These are phyloP conservation scores for Azorinus chamasolen DNA, from an alignment of 2,888 invertebrate species.

Conservation along the genomic window DNA sequence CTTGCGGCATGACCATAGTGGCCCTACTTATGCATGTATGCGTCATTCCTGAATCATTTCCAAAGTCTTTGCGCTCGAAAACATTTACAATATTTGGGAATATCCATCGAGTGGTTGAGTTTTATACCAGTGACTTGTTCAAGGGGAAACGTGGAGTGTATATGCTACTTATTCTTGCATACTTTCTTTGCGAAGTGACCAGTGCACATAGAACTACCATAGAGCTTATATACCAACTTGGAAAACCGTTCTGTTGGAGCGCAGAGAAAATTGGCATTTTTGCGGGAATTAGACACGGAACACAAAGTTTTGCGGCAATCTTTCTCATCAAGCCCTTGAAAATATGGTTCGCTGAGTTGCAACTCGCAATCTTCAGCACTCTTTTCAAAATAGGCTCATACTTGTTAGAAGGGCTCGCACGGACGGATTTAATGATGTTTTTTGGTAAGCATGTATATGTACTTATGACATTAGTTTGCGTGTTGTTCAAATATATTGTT, in stretches of 20 bases:
- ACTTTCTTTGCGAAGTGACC: conserved; percentile 17
- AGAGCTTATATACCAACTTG: conserved; percentile 53
- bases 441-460: conserved; percentile 44
- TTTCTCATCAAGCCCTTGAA: conserved; percentile 31
- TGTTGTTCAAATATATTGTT: too few relatives aligned
- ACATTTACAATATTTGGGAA: neutral
- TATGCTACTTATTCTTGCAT: conserved; percentile 20
- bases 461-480: too few relatives aligned
- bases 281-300: conserved; percentile 20
- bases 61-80: conserved; percentile 7
- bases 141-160: conserved; percentile 25
- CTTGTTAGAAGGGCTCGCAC: conserved; percentile 32
- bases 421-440: conserved; percentile 42
- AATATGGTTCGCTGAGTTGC: conserved; percentile 37
- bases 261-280: conserved; percentile 55
- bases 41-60: conserved; percentile 31
- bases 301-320: conserved; percentile 39
- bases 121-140: conserved; percentile 20
- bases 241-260: conserved; percentile 63
- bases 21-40: neutral
- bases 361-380: conserved; percentile 39
- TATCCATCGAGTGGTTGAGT: conserved; percentile 11
- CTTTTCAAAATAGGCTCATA: conserved; percentile 33
- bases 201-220: conserved; percentile 10
- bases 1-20: neutral